phyloP scores from a whole-genome alignment of 2,113 vertebrate genomes.

The Polypterus bichir region DNA sequence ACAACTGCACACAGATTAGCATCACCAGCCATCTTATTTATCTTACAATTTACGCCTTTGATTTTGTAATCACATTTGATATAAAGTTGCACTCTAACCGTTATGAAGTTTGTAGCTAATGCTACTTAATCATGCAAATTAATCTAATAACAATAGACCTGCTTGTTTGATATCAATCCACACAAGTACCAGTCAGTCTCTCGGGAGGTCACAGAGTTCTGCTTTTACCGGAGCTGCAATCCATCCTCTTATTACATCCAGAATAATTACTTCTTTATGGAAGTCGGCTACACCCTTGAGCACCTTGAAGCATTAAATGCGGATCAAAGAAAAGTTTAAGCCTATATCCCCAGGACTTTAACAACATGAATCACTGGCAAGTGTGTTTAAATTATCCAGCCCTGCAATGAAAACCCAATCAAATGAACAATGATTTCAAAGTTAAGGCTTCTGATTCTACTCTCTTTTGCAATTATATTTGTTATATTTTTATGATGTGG shows the following conservation, averaged over 20 bases:
- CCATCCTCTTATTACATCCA: constrained; percentile 22
- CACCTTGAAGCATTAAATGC: constrained; percentile 55
- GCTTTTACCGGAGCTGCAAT: constrained; percentile 1
- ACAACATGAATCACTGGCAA: constrained; percentile 32
- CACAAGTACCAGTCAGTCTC: constrained; percentile 16
- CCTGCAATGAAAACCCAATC: not conserved
- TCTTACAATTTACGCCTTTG: too few relatives aligned
- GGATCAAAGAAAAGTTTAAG: constrained; percentile 69
- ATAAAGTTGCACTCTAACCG: not conserved
- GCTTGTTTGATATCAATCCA: constrained; percentile 25
- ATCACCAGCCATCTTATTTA: too few relatives aligned
- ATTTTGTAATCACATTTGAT: not conserved
- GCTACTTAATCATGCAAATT: constrained; percentile 18
- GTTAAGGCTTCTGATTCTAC: not conserved
- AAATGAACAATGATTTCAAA: not conserved
- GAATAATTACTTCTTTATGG: constrained; percentile 39
- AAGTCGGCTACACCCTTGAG: constrained; percentile 36
- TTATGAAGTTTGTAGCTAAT: constrained; percentile 5
- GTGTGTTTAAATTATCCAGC: constrained; percentile 9
- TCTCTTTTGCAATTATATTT: not conserved
- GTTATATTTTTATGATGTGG: too few relatives aligned
- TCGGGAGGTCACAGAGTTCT: constrained; percentile 23
- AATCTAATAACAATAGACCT: constrained; percentile 25
- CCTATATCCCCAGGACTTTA: constrained; percentile 54
- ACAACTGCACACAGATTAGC: too few relatives aligned